These are phyloP conservation scores for Pelagia noctiluca DNA, from an alignment of 30 jellyfish, hydroid and myxozoan species.

Conservation along the genomic window DNA sequence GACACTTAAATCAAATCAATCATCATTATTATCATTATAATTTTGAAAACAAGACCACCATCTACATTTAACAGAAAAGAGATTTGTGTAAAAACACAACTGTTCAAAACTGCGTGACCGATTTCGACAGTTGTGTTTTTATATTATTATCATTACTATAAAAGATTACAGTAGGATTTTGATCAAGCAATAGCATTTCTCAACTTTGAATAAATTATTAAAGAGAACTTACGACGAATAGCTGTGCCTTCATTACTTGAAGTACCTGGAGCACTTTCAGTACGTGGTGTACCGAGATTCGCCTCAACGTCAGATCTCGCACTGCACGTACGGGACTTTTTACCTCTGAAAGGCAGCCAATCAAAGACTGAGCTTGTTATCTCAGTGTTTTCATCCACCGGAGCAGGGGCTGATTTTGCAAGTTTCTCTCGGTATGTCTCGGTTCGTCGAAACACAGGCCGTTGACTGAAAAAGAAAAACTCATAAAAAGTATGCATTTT, in stretches of 20 bases:
- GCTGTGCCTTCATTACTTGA: slow-evolving; percentile 44
- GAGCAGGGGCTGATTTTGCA: slow-evolving; percentile 67
- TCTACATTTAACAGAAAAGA: no score
- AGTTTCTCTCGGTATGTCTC: slow-evolving; percentile 39
- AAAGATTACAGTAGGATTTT: no score
- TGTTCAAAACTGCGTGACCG: no score
- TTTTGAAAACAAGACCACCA: no score
- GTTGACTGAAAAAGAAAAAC: background rate
- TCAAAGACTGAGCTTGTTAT: slow-evolving; percentile 51
- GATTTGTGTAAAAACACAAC: no score
- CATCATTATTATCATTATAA: no score
- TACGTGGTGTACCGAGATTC: slow-evolving; percentile 1
- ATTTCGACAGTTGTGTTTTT: no score
- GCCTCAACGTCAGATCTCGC: slow-evolving; percentile 41
- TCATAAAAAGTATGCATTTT: no score
- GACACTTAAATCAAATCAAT: no score
- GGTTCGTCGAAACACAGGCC: slow-evolving; percentile 51
- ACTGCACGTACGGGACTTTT: slow-evolving; percentile 56
- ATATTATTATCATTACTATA: no score
- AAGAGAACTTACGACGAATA: slow-evolving; percentile 61
- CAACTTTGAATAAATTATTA: no score
- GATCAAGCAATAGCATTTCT: no score
- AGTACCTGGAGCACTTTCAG: background rate
- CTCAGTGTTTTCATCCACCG: slow-evolving; percentile 42
- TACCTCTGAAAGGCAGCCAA: slow-evolving; percentile 51